A percentile compares a stretch with the other conserved stretches of the same genome.
These are phyloP conservation scores for Drosophila kurseongensis DNA, from an alignment of 1,140 invertebrate species.

Conservation along the genomic window DNA sequence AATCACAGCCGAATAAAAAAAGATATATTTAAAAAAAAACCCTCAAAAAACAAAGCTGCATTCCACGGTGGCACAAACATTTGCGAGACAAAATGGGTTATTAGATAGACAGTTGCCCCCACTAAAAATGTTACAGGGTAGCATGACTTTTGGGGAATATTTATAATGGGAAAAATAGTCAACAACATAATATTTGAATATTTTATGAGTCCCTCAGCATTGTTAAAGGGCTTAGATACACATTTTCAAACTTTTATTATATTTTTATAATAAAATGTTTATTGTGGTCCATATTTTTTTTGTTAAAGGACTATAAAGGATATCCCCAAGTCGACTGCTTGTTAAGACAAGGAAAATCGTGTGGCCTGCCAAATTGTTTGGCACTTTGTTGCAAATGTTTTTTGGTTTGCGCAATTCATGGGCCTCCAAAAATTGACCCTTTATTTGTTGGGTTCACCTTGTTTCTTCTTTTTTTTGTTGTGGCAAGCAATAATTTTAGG, in stretches of 20 bases:
- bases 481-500: not conserved
- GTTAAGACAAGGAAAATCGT: constrained; percentile 1
- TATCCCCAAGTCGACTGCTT: not conserved
- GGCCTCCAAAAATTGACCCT: constrained; percentile 14
- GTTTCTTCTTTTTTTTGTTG: constrained; percentile 4
- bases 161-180: not conserved
- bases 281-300: too few species aligned
- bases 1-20: constrained; percentile 7
- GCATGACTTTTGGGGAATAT: not conserved
- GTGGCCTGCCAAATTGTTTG: constrained; percentile 29
- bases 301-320: not conserved
- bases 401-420: constrained; percentile 22
- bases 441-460: constrained; percentile 10
- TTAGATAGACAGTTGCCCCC: constrained; percentile 14
- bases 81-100: constrained; percentile 57
- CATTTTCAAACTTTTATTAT: too few species aligned
- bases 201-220: too few species aligned
- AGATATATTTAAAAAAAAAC: not conserved
- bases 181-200: too few species aligned
- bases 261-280: too few species aligned
- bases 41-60: constrained; percentile 28
- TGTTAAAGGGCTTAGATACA: too few species aligned
- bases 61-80: constrained; percentile 43
- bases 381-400: constrained; percentile 24
- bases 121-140: not conserved